A percentile compares a stretch with the other conserved stretches of the same genome.
These are phyloP conservation scores for Enteromius paludinosus DNA, from an alignment of 2,797 vertebrate species.

Conservation along the genomic window DNA sequence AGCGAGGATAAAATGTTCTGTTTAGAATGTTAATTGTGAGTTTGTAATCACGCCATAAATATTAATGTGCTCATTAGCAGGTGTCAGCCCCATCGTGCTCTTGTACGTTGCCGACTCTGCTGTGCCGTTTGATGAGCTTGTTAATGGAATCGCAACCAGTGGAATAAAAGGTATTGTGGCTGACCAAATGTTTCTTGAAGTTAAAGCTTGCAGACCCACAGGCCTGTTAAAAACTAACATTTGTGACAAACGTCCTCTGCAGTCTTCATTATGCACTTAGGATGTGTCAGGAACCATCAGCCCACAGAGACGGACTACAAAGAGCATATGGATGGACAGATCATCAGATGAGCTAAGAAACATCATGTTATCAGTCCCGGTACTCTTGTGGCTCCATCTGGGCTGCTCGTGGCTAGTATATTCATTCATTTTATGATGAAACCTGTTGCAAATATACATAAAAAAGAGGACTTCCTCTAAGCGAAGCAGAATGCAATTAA, in stretches of 20 bases:
- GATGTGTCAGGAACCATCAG: conserved; percentile 21
- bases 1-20: conserved; percentile 52
- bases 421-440: conserved; percentile 78
- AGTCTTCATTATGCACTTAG: conserved; percentile 6
- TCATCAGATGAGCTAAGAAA: conserved; percentile 39
- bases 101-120: conserved; percentile 25
- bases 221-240: conserved; percentile 10
- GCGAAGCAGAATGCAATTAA: conserved; percentile 69
- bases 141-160: conserved; percentile 25
- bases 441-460: conserved; percentile 78
- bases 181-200: conserved; percentile 6
- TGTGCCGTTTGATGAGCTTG: conserved; percentile 41
- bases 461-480: conserved; percentile 64
- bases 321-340: conserved; percentile 47
- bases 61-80: conserved; percentile 60
- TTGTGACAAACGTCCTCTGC: neutral
- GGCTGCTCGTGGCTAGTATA: conserved; percentile 66
- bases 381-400: conserved; percentile 53
- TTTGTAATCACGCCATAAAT: conserved; percentile 61
- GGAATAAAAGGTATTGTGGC: conserved; percentile 5
- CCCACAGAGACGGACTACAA: conserved; percentile 17
- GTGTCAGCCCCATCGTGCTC: conserved; percentile 37
- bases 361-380: conserved; percentile 50
- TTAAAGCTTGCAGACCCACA: neutral
- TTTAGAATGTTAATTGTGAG: conserved; percentile 61